Evolutionary conservation across 2,888 invertebrate species (phyloP).

Genomic region (Venustoraphidia nigricollis): DNA sequence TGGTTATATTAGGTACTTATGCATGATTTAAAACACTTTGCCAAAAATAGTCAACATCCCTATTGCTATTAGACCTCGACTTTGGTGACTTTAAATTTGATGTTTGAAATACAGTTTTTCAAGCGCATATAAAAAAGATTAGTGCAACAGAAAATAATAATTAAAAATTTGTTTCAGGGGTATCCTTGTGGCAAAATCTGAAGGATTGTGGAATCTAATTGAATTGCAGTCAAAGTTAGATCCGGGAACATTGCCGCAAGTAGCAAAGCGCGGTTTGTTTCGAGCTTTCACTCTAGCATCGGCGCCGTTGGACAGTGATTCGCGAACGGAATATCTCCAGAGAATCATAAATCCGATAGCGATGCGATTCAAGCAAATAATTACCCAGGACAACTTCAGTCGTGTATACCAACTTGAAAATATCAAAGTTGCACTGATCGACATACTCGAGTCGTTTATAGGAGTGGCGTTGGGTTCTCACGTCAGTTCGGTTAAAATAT

Average conservation of each 20-base stretch:
- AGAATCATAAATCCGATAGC: constrained; percentile 30
- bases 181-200: constrained; percentile 30
- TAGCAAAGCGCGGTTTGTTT: constrained; percentile 49
- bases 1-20: too few species aligned
- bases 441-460: constrained; percentile 60
- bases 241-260: constrained; percentile 36
- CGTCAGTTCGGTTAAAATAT: constrained; percentile 27
- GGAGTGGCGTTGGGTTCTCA: constrained; percentile 51
- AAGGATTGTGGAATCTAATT: constrained; percentile 36
- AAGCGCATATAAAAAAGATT: background rate
- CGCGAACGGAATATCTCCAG: constrained; percentile 21
- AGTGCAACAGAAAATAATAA: constrained; percentile 1
- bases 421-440: constrained; percentile 50
- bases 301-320: constrained; percentile 25
- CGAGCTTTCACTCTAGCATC: constrained; percentile 55
- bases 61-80: too few species aligned
- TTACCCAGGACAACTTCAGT: constrained; percentile 35
- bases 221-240: constrained; percentile 33
- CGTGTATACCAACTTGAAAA: constrained; percentile 41
- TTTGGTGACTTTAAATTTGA: too few species aligned
- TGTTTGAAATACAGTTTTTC: too few species aligned
- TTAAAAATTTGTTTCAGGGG: constrained; percentile 1
- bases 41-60: too few species aligned
- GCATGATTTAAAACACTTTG: too few species aligned
- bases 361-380: constrained; percentile 36